Conservation (phyloP, 2,113 vertebrate species). For the Elaphurus davidianus region DNA sequence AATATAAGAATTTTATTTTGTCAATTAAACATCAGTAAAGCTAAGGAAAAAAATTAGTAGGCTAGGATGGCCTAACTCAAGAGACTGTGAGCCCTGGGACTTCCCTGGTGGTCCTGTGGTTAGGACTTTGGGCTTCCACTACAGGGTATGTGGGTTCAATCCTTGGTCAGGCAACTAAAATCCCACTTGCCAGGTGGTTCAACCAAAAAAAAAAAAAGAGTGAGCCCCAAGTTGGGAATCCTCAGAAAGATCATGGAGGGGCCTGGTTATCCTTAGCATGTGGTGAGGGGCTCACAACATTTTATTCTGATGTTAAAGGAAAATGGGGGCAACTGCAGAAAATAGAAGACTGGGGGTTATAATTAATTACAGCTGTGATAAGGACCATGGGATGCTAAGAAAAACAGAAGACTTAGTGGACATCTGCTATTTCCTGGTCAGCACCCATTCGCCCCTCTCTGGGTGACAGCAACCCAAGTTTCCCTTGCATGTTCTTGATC, state of each 20-base stretch:
- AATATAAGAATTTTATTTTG: not conserved
- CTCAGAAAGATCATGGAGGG: not conserved
- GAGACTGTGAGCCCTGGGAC: not conserved
- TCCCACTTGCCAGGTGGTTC: not conserved
- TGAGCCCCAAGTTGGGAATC: not conserved
- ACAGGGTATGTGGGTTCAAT: not conserved
- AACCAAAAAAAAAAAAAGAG: not conserved
- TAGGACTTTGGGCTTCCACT: not conserved
- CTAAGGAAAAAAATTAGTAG: not conserved
- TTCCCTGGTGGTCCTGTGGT: not conserved
- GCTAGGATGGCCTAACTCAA: not conserved
- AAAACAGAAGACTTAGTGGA: not conserved
- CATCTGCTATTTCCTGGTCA: not conserved
- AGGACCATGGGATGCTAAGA: not conserved
- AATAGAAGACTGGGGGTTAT: not conserved
- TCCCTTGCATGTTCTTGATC: not conserved
- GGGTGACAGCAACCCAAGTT: not conserved
- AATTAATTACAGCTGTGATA: not conserved
- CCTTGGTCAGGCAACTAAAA: not conserved
- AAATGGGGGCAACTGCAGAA: not conserved
- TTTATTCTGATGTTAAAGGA: not conserved
- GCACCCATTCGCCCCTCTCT: not conserved
- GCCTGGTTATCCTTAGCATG: not conserved
- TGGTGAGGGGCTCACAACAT: not conserved
- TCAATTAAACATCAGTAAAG: not conserved